phyloP scores from a whole-genome alignment of 2,797 vertebrate species.

The Moxostoma hubbsi region DNA sequence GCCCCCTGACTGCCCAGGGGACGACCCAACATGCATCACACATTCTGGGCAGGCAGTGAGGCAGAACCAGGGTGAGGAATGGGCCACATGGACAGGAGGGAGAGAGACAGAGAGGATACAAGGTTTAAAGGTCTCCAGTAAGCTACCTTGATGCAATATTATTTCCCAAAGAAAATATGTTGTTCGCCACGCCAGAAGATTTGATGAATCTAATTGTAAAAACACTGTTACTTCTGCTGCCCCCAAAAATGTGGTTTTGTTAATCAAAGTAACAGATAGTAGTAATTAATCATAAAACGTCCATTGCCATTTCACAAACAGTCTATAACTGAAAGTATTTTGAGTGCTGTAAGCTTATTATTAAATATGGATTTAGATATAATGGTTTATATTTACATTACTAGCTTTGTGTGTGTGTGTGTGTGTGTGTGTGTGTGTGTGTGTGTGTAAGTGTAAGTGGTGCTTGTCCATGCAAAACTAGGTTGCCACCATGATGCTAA shows the following conservation, averaged over 20 bases:
- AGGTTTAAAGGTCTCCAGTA: background rate
- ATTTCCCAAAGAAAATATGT: background rate
- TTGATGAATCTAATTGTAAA: background rate
- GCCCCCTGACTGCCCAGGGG: constrained; percentile 60
- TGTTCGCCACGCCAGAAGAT: background rate
- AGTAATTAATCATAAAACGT: background rate
- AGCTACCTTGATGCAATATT: constrained; percentile 19
- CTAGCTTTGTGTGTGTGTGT: too few species aligned
- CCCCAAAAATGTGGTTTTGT: constrained; percentile 14
- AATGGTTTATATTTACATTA: too few species aligned
- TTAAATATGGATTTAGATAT: too few species aligned
- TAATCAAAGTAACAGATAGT: background rate
- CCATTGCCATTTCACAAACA: background rate
- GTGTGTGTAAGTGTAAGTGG: too few species aligned
- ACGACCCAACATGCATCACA: constrained; percentile 52
- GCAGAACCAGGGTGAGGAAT: constrained; percentile 59
- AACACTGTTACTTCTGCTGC: background rate
- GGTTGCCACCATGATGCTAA: too few species aligned
- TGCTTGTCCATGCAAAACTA: too few species aligned
- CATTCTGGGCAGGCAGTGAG: constrained; percentile 59
- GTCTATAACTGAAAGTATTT: too few species aligned
- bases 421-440: too few species aligned
- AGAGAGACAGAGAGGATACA: constrained; percentile 26
- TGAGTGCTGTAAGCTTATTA: too few species aligned
- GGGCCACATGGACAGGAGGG: constrained; percentile 42